A percentile compares a stretch with the other conserved stretches of the same genome.
These are phyloP conservation scores for Gymnocheta viridis DNA, from an alignment of 2,888 invertebrate species.

Conservation along the genomic window DNA sequence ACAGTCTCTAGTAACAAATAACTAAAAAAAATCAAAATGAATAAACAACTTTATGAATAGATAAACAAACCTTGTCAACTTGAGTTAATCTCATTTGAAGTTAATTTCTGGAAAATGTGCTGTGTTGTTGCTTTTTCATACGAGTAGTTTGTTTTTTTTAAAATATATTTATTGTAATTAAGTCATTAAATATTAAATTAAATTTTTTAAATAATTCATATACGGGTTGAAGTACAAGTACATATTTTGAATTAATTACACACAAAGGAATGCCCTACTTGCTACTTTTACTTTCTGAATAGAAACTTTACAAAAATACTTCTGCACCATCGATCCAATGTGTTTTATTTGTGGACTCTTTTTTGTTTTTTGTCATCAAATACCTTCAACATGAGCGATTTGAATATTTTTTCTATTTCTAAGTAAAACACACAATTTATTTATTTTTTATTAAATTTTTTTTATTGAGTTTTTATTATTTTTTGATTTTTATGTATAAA, in stretches of 20 bases:
- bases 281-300: too few relatives aligned
- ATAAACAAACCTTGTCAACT: slow-evolving; percentile 64
- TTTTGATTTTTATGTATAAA: slow-evolving; percentile 14
- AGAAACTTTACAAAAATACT: too few relatives aligned
- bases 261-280: too few relatives aligned
- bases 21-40: background rate
- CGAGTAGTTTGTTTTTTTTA: too few relatives aligned
- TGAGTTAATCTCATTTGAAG: slow-evolving; percentile 52
- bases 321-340: too few relatives aligned
- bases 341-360: too few relatives aligned
- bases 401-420: background rate
- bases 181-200: slow-evolving; percentile 43
- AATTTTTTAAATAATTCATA: background rate
- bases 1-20: slow-evolving; percentile 2
- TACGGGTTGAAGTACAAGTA: too few relatives aligned
- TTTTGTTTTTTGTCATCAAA: too few relatives aligned
- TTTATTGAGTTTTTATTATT: slow-evolving; percentile 38
- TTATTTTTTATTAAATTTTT: background rate
- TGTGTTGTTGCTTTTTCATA: background rate
- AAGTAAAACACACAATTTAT: background rate
- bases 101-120: slow-evolving; percentile 49
- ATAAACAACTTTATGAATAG: background rate
- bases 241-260: too few relatives aligned
- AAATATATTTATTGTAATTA: slow-evolving; percentile 34
- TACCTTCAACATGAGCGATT: too few relatives aligned